These are phyloP conservation scores for Drosophila santomea DNA, from an alignment of 1,140 invertebrate species.

Conservation along the genomic window DNA sequence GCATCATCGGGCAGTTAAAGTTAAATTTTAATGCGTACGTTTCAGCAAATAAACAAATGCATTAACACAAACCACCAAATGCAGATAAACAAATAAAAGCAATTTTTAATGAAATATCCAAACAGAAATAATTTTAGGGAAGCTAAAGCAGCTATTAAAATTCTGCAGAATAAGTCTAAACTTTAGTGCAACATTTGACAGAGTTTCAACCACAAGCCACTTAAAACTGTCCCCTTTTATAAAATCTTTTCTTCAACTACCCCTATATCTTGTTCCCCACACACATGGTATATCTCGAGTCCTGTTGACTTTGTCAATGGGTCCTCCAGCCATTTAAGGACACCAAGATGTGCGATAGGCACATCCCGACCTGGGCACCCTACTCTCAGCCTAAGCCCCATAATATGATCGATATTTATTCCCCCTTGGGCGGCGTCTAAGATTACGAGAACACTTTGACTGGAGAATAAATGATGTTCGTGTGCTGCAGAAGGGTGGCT, in stretches of 20 bases:
- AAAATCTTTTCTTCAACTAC: neutral
- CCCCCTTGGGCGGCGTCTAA: neutral
- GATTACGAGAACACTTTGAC: constrained; percentile 30
- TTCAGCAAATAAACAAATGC: constrained; percentile 34
- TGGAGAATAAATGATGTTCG: constrained; percentile 24
- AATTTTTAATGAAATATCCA: neutral
- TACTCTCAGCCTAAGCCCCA: neutral
- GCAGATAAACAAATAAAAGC: constrained; percentile 17
- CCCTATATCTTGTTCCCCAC: neutral
- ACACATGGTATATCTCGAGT: constrained; percentile 19
- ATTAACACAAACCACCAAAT: constrained; percentile 15
- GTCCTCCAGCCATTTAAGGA: constrained; percentile 14
- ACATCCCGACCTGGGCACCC: neutral
- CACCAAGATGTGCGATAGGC: constrained; percentile 26
- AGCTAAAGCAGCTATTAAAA: no score
- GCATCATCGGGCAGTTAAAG: constrained; percentile 19
- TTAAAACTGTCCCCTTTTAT: neutral
- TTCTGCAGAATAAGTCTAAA: neutral
- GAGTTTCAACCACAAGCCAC: no score
- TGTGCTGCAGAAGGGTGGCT: constrained; percentile 1
- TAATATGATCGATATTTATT: constrained; percentile 3
- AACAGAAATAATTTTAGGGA: no score
- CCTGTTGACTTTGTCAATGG: constrained; percentile 35
- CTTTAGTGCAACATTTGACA: neutral
- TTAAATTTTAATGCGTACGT: constrained; percentile 14